These are phyloP conservation scores for Stenolophus ochropezus DNA, from an alignment of 2,888 invertebrate genomes.

Conservation along the genomic window DNA sequence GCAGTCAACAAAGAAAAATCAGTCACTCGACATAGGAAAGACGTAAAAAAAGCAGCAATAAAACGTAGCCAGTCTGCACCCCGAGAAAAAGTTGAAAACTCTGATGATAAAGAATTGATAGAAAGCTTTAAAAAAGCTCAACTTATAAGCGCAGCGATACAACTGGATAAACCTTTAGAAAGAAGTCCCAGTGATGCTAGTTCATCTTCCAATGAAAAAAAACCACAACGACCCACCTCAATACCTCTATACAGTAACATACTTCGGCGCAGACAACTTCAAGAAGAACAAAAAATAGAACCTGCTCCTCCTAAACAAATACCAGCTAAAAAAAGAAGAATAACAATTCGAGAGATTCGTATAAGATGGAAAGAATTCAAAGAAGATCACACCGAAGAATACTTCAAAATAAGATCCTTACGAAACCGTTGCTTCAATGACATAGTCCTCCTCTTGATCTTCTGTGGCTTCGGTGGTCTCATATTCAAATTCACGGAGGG, in stretches of 20 bases:
- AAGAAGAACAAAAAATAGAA: conserved; percentile 67
- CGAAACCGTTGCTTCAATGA: conserved; percentile 82
- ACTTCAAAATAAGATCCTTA: conserved; percentile 74
- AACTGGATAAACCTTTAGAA: conserved; percentile 59
- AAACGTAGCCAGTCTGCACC: conserved; percentile 78
- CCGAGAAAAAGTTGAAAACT: conserved; percentile 71
- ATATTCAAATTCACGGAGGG: conserved; percentile 90
- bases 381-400: conserved; percentile 76
- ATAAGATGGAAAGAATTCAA: conserved; percentile 78
- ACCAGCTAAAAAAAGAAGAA: conserved; percentile 69
- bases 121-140: conserved; percentile 74
- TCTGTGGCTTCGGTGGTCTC: conserved; percentile 87
- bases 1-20: conserved; percentile 45
- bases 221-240: conserved; percentile 54
- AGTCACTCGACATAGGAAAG: conserved; percentile 64
- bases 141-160: conserved; percentile 70
- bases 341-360: conserved; percentile 71
- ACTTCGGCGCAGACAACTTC: conserved; percentile 65
- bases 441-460: conserved; percentile 81
- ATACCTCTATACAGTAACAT: conserved; percentile 61
- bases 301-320: neutral
- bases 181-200: conserved; percentile 45
- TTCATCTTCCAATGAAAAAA: conserved; percentile 42
- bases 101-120: conserved; percentile 74
- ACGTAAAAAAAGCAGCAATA: conserved; percentile 67